phyloP scores from a whole-genome alignment of 2,797 vertebrate species.

The Hydrophis major region DNA sequence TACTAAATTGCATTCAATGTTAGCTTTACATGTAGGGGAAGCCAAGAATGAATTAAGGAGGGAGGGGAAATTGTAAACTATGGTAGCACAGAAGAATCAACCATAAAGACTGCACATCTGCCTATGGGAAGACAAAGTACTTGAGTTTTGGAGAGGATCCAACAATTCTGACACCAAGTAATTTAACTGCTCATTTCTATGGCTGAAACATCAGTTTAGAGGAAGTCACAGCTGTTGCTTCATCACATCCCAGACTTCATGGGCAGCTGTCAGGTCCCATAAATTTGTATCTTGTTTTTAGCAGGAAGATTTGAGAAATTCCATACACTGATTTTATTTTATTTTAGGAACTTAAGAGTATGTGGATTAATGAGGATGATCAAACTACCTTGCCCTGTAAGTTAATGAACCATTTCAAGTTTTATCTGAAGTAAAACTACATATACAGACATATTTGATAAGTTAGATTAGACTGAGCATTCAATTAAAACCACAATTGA shows the following conservation, averaged over 20 bases:
- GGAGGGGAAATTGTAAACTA: neutral
- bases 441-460: neutral
- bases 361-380: neutral
- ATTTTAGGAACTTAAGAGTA: neutral
- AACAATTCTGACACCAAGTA: neutral
- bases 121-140: neutral
- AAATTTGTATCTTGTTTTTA: neutral
- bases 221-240: slow-evolving; percentile 19
- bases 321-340: neutral
- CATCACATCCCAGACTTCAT: neutral
- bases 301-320: neutral
- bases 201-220: neutral
- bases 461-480: neutral
- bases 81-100: neutral
- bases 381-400: neutral
- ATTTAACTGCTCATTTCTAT: neutral
- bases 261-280: neutral
- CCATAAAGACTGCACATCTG: neutral
- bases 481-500: neutral
- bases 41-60: neutral
- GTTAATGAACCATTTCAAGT: neutral
- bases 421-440: neutral
- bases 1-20: neutral
- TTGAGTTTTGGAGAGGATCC: neutral
- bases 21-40: neutral